These are phyloP conservation scores for Threskiornis aethiopicus DNA, from an alignment of 2,797 vertebrate species.

Conservation along the genomic window DNA sequence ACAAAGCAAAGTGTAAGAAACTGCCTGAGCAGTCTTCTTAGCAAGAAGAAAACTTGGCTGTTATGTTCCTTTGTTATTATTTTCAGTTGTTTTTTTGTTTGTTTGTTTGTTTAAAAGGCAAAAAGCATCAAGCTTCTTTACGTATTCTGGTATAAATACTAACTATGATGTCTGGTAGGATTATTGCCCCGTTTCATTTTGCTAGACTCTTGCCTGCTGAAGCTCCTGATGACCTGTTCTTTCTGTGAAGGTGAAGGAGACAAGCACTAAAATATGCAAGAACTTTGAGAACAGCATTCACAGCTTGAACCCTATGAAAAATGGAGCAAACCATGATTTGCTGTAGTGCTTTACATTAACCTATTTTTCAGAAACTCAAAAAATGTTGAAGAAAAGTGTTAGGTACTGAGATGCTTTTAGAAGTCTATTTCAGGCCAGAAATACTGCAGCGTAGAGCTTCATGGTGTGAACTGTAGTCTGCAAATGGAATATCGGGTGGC, in stretches of 20 bases:
- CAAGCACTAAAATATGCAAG: slow-evolving; percentile 16
- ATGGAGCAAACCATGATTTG: neutral
- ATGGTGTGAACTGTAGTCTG: neutral
- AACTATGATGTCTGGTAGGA: neutral
- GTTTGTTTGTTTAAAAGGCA: neutral
- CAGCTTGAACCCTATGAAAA: neutral
- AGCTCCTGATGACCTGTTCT: neutral
- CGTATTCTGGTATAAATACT: neutral
- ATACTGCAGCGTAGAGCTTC: neutral
- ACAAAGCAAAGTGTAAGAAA: neutral
- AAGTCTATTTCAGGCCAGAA: slow-evolving; percentile 11
- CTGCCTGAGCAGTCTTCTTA: neutral
- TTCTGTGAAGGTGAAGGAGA: slow-evolving; percentile 18
- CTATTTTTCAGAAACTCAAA: neutral
- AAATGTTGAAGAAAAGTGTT: neutral
- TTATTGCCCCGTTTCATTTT: neutral
- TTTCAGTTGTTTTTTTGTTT: neutral
- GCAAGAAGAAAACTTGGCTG: neutral
- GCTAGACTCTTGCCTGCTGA: neutral
- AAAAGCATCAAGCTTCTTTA: neutral
- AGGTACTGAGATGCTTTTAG: neutral
- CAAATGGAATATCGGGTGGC: neutral
- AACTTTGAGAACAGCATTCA: neutral
- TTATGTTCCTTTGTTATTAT: neutral
- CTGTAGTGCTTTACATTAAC: neutral